Percentiles rank a stretch among this genome's conserved stretches.
These are phyloP conservation scores for Pyralis farinalis DNA, from an alignment of 2,888 invertebrate genomes.

Conservation along the genomic window DNA sequence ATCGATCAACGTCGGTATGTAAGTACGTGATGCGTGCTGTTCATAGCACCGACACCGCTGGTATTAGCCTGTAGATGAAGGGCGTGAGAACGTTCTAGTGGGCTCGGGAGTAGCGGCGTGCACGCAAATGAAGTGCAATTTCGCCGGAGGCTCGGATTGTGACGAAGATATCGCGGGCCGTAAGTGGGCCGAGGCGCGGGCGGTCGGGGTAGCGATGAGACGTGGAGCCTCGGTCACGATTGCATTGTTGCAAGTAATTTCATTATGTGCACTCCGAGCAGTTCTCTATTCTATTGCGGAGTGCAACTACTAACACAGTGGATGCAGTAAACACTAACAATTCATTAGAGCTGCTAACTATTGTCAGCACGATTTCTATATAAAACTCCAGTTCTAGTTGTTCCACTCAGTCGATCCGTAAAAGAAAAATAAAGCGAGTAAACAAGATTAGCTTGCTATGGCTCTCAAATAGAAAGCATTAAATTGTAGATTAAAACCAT, in stretches of 20 bases:
- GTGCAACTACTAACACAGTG: conserved; percentile 3
- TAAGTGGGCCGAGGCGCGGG: conserved; percentile 30
- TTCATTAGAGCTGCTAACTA: too few relatives aligned
- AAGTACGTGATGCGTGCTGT: conserved; percentile 29
- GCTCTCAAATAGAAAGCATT: conserved; percentile 28
- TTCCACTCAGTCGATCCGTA: too few relatives aligned
- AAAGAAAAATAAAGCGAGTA: not conserved
- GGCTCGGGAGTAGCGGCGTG: conserved; percentile 43
- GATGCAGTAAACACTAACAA: not conserved
- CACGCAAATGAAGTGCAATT: conserved; percentile 72
- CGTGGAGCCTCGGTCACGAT: conserved; percentile 43
- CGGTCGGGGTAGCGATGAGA: conserved; percentile 11
- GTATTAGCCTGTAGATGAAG: conserved; percentile 34
- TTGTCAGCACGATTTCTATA: too few relatives aligned
- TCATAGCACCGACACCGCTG: conserved; percentile 32
- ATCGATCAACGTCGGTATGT: conserved; percentile 34
- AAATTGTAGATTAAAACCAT: conserved; percentile 23
- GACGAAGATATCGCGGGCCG: conserved; percentile 43
- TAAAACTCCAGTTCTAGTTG: too few relatives aligned
- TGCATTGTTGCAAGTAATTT: conserved; percentile 63
- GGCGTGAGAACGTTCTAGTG: conserved; percentile 58
- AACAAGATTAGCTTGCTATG: not conserved
- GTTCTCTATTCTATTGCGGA: conserved; percentile 11
- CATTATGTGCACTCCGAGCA: conserved; percentile 40
- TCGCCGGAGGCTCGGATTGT: conserved; percentile 50